Evolutionary conservation across 64 coral and sea anemone genomes (phyloP).

Genomic region (Anthopleura sola): DNA sequence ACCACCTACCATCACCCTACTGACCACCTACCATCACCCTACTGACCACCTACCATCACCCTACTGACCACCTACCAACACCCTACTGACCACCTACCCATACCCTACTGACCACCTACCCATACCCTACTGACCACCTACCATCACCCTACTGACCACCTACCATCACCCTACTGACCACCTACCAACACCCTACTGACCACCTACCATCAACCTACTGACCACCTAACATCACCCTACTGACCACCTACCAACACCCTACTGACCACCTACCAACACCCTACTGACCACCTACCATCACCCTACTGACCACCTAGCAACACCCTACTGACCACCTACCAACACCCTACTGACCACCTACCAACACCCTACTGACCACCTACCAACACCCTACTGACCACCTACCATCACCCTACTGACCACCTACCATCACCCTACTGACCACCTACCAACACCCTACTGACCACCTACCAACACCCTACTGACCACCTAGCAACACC

Average conservation of each 20-base stretch:
- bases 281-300: background rate
- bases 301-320: background rate
- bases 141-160: background rate
- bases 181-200: background rate
- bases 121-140: background rate
- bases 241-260: background rate
- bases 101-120: background rate
- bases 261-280: background rate
- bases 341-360: background rate
- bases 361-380: background rate
- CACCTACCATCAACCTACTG: background rate
- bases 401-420: background rate
- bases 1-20: background rate
- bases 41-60: background rate
- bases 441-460: background rate
- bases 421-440: background rate
- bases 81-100: background rate
- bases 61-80: background rate
- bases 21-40: background rate
- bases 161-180: background rate
- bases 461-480: background rate
- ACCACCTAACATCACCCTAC: background rate
- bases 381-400: background rate
- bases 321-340: background rate
- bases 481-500: background rate